These are phyloP conservation scores for Atherinosoma microstoma DNA, from an alignment of 2,797 vertebrate genomes.

Conservation along the genomic window DNA sequence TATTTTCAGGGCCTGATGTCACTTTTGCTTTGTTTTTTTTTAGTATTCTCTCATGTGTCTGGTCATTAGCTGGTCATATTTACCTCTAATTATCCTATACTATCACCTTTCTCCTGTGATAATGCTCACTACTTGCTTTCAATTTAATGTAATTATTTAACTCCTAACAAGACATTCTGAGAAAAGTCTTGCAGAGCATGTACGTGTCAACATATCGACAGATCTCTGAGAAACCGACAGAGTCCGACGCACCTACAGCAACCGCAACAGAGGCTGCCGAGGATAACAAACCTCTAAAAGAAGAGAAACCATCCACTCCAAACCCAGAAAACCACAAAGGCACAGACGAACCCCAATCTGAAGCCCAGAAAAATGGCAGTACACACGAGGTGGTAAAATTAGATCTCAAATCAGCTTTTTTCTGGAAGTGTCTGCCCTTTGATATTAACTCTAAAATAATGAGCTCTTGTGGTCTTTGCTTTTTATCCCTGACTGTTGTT, in stretches of 20 bases:
- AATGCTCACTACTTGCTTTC: not conserved
- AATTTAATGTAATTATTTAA: not conserved
- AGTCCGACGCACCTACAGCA: conserved; percentile 4
- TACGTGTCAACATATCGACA: conserved; percentile 25
- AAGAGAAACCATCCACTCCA: conserved; percentile 32
- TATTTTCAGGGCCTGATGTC: conserved; percentile 38
- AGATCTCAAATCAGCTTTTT: conserved; percentile 1
- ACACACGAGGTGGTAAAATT: conserved; percentile 57
- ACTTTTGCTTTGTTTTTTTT: conserved; percentile 7
- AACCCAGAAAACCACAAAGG: conserved; percentile 36
- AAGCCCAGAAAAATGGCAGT: conserved; percentile 23
- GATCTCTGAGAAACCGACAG: conserved; percentile 37
- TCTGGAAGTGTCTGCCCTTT: conserved; percentile 27
- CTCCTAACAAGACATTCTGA: not conserved
- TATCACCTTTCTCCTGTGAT: not conserved
- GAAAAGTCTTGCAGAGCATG: conserved; percentile 15
- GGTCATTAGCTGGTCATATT: not conserved
- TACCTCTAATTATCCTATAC: not conserved
- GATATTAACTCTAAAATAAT: not conserved
- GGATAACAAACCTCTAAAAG: conserved; percentile 18
- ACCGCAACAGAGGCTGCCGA: conserved; percentile 15
- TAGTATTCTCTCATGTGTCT: not conserved
- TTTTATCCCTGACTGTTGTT: not conserved
- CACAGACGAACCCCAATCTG: conserved; percentile 8
- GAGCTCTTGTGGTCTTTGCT: conserved; percentile 1